phyloP scores from a whole-genome alignment of 2,888 invertebrate species.

The Drosophila peninsularis region DNA sequence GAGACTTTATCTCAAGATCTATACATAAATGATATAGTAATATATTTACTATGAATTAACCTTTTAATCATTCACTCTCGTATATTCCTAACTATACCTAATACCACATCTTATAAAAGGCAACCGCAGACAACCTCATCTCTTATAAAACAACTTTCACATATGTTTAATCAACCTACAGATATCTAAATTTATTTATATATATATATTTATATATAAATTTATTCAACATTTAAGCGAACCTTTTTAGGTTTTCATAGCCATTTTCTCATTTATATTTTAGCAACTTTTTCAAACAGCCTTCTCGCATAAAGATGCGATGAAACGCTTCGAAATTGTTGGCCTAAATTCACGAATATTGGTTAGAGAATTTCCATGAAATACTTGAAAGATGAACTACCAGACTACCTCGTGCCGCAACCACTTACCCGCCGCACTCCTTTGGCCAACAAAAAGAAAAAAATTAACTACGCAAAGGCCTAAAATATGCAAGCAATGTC shows the following conservation, averaged over 20 bases:
- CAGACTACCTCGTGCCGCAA: background rate
- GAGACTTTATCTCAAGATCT: too few species aligned
- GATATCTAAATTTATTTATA: background rate
- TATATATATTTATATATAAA: too few species aligned
- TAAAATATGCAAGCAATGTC: conserved; percentile 60
- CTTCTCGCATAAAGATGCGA: background rate
- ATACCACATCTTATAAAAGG: too few species aligned
- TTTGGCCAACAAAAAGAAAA: background rate
- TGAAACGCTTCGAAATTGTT: conserved; percentile 24
- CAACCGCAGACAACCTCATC: too few species aligned
- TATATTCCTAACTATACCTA: too few species aligned
- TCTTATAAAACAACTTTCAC: too few species aligned
- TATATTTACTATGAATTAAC: too few species aligned
- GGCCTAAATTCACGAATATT: conserved; percentile 32
- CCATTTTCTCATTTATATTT: background rate
- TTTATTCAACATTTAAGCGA: background rate
- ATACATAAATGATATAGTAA: too few species aligned
- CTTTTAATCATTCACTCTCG: too few species aligned
- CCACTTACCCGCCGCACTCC: too few species aligned
- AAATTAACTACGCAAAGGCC: conserved; percentile 41
- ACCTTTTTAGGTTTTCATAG: background rate
- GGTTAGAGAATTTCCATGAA: conserved; percentile 21
- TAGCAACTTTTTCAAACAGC: background rate
- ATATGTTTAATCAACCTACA: background rate
- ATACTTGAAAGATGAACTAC: conserved; percentile 25